Evolutionary conservation across 2,113 vertebrate species (phyloP).

Genomic region (Hiodon alosoides): DNA sequence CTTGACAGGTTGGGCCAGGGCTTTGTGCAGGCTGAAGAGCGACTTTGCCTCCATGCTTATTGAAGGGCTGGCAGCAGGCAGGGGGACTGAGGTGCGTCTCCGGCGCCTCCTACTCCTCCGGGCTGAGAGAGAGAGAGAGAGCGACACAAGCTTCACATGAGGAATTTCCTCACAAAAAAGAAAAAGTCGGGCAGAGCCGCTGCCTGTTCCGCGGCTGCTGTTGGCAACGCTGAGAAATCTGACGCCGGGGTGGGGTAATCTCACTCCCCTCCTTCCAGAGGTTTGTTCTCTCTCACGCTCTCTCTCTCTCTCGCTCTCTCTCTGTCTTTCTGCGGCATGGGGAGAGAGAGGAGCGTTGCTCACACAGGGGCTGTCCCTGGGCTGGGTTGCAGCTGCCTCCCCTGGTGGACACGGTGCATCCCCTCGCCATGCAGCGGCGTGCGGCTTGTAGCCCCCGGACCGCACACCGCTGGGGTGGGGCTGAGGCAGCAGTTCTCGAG

Average conservation of each 20-base stretch:
- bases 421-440: too few relatives aligned
- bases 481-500: too few relatives aligned
- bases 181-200: conserved; percentile 16
- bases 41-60: conserved; percentile 73
- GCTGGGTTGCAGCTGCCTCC: too few relatives aligned
- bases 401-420: too few relatives aligned
- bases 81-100: background rate
- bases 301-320: conserved; percentile 21
- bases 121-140: background rate
- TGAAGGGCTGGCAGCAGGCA: background rate
- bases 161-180: background rate
- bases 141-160: background rate
- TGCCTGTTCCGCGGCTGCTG: background rate
- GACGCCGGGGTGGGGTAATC: conserved; percentile 21
- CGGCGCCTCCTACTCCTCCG: background rate
- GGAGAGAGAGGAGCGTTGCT: conserved; percentile 8
- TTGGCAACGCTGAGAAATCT: conserved; percentile 33
- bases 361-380: too few relatives aligned
- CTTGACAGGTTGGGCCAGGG: conserved; percentile 75
- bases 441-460: too few relatives aligned
- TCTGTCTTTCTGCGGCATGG: conserved; percentile 8
- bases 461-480: too few relatives aligned
- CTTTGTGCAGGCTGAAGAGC: conserved; percentile 76
- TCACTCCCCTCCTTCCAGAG: conserved; percentile 18
- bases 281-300: conserved; percentile 14